Conservation (phyloP, 2,888 invertebrate genomes). For the Chaetoderma sp. region DNA sequence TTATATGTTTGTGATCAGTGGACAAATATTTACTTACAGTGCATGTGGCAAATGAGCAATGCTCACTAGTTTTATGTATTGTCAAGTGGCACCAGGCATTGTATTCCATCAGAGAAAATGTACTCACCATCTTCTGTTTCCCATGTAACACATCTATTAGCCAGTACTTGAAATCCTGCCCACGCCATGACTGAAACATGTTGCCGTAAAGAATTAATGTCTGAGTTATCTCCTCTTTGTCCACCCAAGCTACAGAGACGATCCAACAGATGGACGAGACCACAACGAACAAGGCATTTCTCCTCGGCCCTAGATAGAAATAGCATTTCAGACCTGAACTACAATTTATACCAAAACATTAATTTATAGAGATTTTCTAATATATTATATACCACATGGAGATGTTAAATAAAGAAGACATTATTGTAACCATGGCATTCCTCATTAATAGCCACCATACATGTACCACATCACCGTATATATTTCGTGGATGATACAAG, state of each 20-base stretch:
- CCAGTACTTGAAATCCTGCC: constrained; percentile 70
- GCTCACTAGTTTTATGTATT: too few relatives aligned
- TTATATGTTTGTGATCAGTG: too few relatives aligned
- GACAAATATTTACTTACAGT: too few relatives aligned
- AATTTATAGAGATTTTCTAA: not conserved
- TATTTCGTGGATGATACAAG: too few relatives aligned
- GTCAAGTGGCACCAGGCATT: too few relatives aligned
- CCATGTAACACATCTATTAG: constrained; percentile 69
- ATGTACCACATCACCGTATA: too few relatives aligned
- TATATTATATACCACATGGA: not conserved
- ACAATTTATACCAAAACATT: not conserved
- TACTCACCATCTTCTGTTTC: constrained; percentile 64
- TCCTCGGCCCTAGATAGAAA: constrained; percentile 61
- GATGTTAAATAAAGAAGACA: too few relatives aligned
- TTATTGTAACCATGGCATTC: too few relatives aligned
- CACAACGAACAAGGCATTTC: constrained; percentile 67
- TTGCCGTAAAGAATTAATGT: constrained; percentile 60
- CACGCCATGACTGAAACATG: constrained; percentile 68
- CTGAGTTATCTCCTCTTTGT: constrained; percentile 50
- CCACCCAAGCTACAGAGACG: constrained; percentile 65
- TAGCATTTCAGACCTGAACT: not conserved
- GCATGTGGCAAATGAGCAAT: too few relatives aligned
- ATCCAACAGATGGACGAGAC: constrained; percentile 67
- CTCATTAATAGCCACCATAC: too few relatives aligned
- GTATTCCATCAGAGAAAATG: too few relatives aligned